Conservation (phyloP, 92 coral and sea anemone genomes). For the Nematostella vectensis region DNA sequence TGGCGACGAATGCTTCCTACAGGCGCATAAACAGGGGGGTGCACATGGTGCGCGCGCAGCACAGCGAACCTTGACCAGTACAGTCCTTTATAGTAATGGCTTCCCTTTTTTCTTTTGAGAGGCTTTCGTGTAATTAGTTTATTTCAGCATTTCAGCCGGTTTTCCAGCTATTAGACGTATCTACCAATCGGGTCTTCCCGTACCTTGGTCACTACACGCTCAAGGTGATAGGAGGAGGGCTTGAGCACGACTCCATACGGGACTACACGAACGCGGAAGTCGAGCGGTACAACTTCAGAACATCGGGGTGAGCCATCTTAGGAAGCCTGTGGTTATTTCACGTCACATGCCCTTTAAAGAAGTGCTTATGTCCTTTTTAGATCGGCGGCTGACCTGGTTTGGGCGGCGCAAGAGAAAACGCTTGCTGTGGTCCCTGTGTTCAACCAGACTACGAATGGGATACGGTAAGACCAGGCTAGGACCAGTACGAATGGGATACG, state of each 20-base stretch:
- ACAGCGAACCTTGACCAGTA: too few species aligned
- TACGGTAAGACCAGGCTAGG: conserved; percentile 80
- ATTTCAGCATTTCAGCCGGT: conserved; percentile 78
- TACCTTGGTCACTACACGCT: conserved; percentile 67
- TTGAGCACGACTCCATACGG: conserved; percentile 39
- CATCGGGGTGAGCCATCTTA: conserved; percentile 66
- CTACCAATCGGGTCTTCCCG: conserved; percentile 50
- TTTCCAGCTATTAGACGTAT: conserved; percentile 58
- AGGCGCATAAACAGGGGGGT: too few species aligned
- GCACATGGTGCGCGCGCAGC: too few species aligned
- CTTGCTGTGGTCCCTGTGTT: conserved; percentile 79
- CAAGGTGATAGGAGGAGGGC: conserved; percentile 85
- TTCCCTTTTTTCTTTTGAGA: too few species aligned
- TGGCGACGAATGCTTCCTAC: too few species aligned
- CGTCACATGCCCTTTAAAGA: too few species aligned
- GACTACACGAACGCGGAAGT: conserved; percentile 61
- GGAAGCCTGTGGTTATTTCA: too few species aligned
- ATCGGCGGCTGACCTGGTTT: conserved; percentile 69
- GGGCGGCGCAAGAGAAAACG: conserved; percentile 78
- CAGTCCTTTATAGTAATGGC: too few species aligned
- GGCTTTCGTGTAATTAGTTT: too few species aligned
- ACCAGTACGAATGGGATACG: not conserved
- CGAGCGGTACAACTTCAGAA: conserved; percentile 52
- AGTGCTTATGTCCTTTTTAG: conserved; percentile 21
- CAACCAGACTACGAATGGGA: conserved; percentile 60